phyloP scores from a whole-genome alignment of 2,113 vertebrate species.

The Actenoides hombroni region DNA sequence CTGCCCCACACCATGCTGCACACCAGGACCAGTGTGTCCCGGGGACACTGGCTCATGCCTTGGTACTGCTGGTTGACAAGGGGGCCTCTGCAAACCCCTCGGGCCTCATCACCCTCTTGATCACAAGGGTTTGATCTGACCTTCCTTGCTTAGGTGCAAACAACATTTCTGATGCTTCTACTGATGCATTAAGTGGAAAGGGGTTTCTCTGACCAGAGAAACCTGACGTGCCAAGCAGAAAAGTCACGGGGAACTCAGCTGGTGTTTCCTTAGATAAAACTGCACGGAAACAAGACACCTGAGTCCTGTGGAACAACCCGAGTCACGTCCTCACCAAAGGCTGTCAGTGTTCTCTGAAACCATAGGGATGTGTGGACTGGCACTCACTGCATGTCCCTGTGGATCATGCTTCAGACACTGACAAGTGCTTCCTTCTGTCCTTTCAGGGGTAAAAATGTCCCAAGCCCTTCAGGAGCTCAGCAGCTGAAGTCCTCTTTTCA shows the following conservation, averaged over 20 bases:
- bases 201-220: neutral
- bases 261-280: neutral
- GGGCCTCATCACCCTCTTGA: neutral
- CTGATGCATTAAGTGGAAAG: neutral
- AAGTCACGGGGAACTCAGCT: neutral
- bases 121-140: neutral
- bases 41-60: neutral
- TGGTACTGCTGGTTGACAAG: neutral
- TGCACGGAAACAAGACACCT: neutral
- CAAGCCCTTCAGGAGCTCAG: neutral
- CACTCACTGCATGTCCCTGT: neutral
- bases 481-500: neutral
- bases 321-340: neutral
- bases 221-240: neutral
- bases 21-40: neutral
- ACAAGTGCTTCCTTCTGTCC: neutral
- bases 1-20: fast-evolving
- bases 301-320: neutral
- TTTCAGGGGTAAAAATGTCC: neutral
- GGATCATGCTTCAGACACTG: neutral
- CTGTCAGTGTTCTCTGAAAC: neutral
- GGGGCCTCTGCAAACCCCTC: neutral
- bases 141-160: neutral
- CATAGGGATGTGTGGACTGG: neutral
- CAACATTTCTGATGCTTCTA: neutral